Base-by-base conservation (phyloP, 2,888 invertebrate species). In the Cantharis rustica region DNA sequence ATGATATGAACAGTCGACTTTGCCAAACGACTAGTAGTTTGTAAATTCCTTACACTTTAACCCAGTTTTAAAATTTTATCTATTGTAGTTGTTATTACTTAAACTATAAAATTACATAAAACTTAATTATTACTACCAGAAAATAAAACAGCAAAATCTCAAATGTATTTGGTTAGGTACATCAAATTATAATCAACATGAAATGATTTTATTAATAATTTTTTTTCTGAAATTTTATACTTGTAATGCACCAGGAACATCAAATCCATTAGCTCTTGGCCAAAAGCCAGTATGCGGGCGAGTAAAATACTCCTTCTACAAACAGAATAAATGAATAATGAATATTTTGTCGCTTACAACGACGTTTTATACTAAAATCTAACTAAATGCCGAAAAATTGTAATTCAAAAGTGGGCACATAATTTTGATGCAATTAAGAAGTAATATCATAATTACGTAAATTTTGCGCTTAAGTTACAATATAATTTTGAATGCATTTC, bases 261-360 rank as follows among this genome's bases (percentile, higher is more conserved):
- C 69, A 63, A 77, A 77, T 77, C 77, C 77, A 77, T 77, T 77
- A 77, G 77, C 63, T 74, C 61, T 69, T 77, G 77, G 77, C 77
- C 27, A 47, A 69, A 61, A 26, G 75, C 75, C 77, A 77, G 68
- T 69, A 72, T 75, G 74, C 62, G 69, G 75, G 75, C 69, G 75
- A 75, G 75, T 63, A 27, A 74, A 77, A 77, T 20, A 66, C 23
- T 69, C 71, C 10, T 62, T 70, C 70, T 66, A 68, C 76, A 76
- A 73, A 71, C 73, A 71, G 66, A 76, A 70, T 69, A 71, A 68
- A 68, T 71, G 71, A 75, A 75, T 75, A 66, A 66, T 66, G 64
- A 66, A 66, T 66, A 66, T 66, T 66, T 66, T 10, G 64, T 66
- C 64, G 64, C 64, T 66, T 66, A 66, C 64, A 66, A 66, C n/a